Percentiles rank a stretch among this genome's conserved stretches.
Evolutionary conservation across 2,113 vertebrate genomes (phyloP).

Genomic region (Peromyscus leucopus): DNA sequence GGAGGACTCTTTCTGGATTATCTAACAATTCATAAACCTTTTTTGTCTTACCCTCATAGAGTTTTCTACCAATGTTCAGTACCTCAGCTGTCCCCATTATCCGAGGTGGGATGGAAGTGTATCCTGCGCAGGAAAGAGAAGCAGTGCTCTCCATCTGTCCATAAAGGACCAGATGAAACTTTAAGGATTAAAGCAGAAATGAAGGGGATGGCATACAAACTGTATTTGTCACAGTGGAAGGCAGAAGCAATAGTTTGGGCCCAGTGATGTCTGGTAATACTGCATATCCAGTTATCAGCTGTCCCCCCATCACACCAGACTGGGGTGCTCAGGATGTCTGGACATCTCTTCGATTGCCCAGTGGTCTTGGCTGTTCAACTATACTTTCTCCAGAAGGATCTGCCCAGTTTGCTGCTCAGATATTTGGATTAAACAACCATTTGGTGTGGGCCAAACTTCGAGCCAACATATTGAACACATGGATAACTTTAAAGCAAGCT

Average conservation of each 20-base stretch:
- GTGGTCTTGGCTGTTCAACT: conserved; percentile 95
- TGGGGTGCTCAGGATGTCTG: conserved; percentile 98
- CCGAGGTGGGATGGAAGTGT: no score
- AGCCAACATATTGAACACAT: conserved; percentile 94
- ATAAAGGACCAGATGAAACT: no score
- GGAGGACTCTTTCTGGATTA: conserved; percentile 93
- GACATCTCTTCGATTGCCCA: conserved; percentile 98
- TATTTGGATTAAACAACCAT: conserved; percentile 95
- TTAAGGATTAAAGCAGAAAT: no score
- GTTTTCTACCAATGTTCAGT: conserved; percentile 93
- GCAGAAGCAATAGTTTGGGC: conserved; percentile 97
- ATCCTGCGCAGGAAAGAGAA: no score
- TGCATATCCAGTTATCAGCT: conserved; percentile 96
- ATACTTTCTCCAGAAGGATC: conserved; percentile 95
- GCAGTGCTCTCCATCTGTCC: no score
- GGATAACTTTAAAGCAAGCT: conserved; percentile 95
- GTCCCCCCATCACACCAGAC: conserved; percentile 95
- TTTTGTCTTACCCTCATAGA: conserved; percentile 98
- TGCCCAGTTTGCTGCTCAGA: conserved; percentile 96
- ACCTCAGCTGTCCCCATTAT: conserved; percentile 78
- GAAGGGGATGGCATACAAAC: conserved; percentile 95
- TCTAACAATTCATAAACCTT: conserved; percentile 94
- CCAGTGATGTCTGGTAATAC: conserved; percentile 98
- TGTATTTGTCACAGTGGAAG: conserved; percentile 97
- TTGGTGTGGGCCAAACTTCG: conserved; percentile 95